Base-by-base conservation (phyloP, 1,140 invertebrate species). In the Portunus trituberculatus region DNA sequence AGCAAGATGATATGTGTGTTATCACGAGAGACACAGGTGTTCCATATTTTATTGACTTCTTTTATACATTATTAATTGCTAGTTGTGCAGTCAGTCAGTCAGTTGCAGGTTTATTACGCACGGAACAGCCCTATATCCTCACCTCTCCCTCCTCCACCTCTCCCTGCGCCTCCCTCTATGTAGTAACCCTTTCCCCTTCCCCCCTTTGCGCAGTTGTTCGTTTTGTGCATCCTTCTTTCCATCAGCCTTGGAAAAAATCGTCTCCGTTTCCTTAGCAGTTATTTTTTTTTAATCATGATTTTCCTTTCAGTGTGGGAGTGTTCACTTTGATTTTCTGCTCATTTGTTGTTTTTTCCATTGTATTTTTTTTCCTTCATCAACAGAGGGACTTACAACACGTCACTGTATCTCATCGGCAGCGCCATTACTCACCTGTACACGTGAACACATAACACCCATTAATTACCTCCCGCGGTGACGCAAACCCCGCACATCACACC, bases 1-100 rank as follows among this genome's bases (percentile, higher is more conserved):
- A 88, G 86, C n/a, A 46, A 88, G 86, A 88, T 88, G 86, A 45
- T 45, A 88, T 39, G 45, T 88, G 86, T 88, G 86, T 88, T 39
- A 88, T 88, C 32, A 88, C 67, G 67, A 76, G 67, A 76, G 20
- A 76, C 12, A 59, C 20, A 76, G 67, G 67, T 76, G 67, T 76
- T 76, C 67, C 67, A 76, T 76, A 1, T 76, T 76, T 76, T 59
- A 59, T 59, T 59, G 3, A 59, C 16, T 59, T 59, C 67, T 76
- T 12, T 76, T 76, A n/a, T 76, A 76, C 67, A 76, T n/a, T 76
- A 20, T 76, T 76, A 76, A 76, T 25, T n/a, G 25, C 67, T 76
- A 76, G 67, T 76, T 76, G 67, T 76, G 67, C 67, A 76, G 67
- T 76, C 67, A 7, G 7, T 76, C 20, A 20, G 16, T n/a, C 25